Percentiles rank a stretch among this genome's conserved stretches.
These are phyloP conservation scores for Pseudochirops corinnae DNA, from an alignment of 2,797 vertebrate species.

Conservation along the genomic window DNA sequence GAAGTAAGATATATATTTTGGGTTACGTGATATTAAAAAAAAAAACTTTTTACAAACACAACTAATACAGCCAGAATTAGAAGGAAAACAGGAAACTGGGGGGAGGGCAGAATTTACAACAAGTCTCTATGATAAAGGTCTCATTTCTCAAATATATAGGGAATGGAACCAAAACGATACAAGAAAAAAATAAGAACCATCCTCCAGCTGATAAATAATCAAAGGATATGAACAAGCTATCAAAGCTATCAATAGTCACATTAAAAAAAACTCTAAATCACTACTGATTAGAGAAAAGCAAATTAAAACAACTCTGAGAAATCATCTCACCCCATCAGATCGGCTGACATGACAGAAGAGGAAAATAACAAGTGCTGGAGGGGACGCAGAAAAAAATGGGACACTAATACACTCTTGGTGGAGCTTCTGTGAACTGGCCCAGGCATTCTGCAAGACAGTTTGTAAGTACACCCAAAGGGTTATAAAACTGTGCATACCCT, in stretches of 20 bases:
- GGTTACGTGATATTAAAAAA: not conserved
- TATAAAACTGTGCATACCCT: not conserved
- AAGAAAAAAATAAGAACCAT: not conserved
- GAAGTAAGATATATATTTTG: not conserved
- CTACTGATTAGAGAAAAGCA: not conserved
- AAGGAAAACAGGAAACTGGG: not conserved
- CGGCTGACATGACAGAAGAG: not conserved
- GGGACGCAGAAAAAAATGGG: not conserved
- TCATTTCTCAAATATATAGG: not conserved
- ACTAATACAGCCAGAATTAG: not conserved
- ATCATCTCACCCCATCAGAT: not conserved
- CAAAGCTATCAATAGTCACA: not conserved
- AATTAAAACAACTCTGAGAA: not conserved
- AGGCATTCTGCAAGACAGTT: not conserved
- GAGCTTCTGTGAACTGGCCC: not conserved
- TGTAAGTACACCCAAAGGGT: not conserved
- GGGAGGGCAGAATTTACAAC: not conserved
- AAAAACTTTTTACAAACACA: not conserved
- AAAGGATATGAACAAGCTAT: not conserved
- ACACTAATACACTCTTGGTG: not conserved
- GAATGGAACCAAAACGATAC: not conserved
- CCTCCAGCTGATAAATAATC: not conserved
- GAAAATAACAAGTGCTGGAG: not conserved
- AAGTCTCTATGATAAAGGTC: not conserved
- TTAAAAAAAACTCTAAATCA: not conserved